Evolutionary conservation across 2,888 invertebrate genomes (phyloP), one percentile per base, ranked within the genome.

Genomic region (Taenaris catops): DNA sequence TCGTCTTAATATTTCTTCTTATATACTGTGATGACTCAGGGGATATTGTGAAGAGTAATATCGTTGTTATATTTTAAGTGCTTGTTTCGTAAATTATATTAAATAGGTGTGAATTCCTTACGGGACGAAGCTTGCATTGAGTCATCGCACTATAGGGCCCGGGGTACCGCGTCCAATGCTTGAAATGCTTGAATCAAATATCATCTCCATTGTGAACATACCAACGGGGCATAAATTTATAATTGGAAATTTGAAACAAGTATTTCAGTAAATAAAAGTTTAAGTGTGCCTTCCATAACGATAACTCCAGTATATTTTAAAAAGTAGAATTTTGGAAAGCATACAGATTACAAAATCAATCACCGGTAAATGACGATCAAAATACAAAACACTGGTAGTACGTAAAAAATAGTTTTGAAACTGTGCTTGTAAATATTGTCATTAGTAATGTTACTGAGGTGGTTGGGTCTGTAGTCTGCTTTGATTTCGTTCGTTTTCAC

Each of bases 81-180:
- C n/a, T n/a, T n/a, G n/a, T n/a, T n/a, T n/a, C n/a, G 11, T 11
- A n/a, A 26, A 16, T 23, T 25, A 31, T 38, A 17, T 24, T 27
- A 27, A 38, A 31, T 39, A 32, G 39, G 38, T 32, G 23, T 56
- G 39, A 50, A 66, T 62, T 72, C 72, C 64, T 58, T 31, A 73
- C 66, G 72, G 72, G 83, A 81, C 76, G 74, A 81, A 84, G 83
- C 74, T 84, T 84, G 84, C 84, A 86, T 84, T 84, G 84, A 83
- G 84, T 86, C 84, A 84, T 84, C 84, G 84, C 84, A 86, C 81
- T 84, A 84, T 84, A 71, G 73, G 70, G 68, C 69, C 65, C 59
- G 69, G 69, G 66, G 60, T 49, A 54, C 63, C 63, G 62, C 59
- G 51, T 51, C 58, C 44, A 51, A 52, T 39, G 25, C 33, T 46